Base-by-base conservation (phyloP, 2,888 invertebrate genomes). In the Parelbella ahira region DNA sequence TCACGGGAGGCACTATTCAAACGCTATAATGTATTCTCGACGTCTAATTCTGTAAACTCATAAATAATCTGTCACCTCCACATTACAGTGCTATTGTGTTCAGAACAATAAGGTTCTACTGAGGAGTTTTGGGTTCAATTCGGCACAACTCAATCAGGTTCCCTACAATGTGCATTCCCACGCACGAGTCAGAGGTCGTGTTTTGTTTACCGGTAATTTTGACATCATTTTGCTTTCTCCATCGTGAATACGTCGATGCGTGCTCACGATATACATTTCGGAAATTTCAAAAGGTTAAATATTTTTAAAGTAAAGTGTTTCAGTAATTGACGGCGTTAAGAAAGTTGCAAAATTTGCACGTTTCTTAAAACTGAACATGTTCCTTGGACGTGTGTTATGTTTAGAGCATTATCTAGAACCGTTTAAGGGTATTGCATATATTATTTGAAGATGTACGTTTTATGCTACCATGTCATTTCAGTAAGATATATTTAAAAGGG, bases 21-120 rank as follows among this genome's bases (percentile, higher is more conserved):
- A 38, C 37, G 30, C 43, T 48, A 52, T 53, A 54, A 53, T 53
- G 45, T 44, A 49, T 45, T 41, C 43, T 50, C 51, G 53, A 51
- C 54, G 50, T 53, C 47, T 55, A 50, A 55, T 55, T 56, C 51
- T 53, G 55, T 50, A 56, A 54, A 41, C 44, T 51, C 47, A 54
- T 56, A 53, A 58, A 55, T 54, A 53, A 56, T 50, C 50, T 50
- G 57, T 56, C 54, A 54, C 49, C 46, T 51, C 47, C 58, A 56
- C 53, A 54, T 56, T 56, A 57, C 47, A 43, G 28, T 37, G 43
- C 41, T 39, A 52, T 56, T 58, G 58, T 55, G 36, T 29, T 11
- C 10, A 29, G 45, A 53, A 60, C 58, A 58, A 60, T 55, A 30
- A 34, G 47, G 41, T 27, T 41, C 24, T 24, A 32, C 12, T 28